Evolutionary conservation across 2,797 vertebrate species (phyloP), one percentile per base, ranked within the genome.

Genomic region (Rachycentron canadum): DNA sequence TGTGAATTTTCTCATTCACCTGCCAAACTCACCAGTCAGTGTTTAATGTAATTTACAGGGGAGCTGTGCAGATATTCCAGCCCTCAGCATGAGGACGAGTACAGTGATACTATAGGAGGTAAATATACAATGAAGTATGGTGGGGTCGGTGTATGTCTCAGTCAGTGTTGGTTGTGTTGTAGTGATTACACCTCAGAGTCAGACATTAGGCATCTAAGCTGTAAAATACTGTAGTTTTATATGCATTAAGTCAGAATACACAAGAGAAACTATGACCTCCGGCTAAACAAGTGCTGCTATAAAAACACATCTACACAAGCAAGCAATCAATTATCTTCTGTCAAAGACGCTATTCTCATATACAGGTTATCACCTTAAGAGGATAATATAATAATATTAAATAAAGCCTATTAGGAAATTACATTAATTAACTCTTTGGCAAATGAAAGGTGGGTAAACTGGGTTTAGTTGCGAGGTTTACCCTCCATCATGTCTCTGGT

Each of bases 381-480:
- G n/a, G 53, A 81, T 81, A 32, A 83, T 58, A 49, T 41, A 62
- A 52, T 49, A 49, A 67, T 50, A 8, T 28, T 60, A 14, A 34
- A 36, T 56, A 43, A 62, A 70, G 23, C 36, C 60, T 45, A 28
- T 85, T 71, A 60, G 75, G 40, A 56, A 79, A 84, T 84, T 16
- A 76, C 59, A 84, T 53, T 52, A 78, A 73, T 86, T 70, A 81
- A 79, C 62, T 85, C 41, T 50, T 68, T 60, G 57, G 60, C 68
- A 69, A 75, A 81, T 85, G 50, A 79, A 83, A 74, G 71, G 73
- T 73, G 47, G 64, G 55, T 19, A 78, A 83, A 69, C 41, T 43
- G 41, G 61, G n/a, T 86, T 72, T 76, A 74, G 47, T 72, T 67
- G 63, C 40, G 36, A 45, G 76, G 64, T 87, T 85, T 76, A 83